A percentile compares a stretch with the other conserved stretches of the same genome.
Evolutionary conservation across 1,140 invertebrate species (phyloP).

Genomic region (Leptinotarsa defecta): DNA sequence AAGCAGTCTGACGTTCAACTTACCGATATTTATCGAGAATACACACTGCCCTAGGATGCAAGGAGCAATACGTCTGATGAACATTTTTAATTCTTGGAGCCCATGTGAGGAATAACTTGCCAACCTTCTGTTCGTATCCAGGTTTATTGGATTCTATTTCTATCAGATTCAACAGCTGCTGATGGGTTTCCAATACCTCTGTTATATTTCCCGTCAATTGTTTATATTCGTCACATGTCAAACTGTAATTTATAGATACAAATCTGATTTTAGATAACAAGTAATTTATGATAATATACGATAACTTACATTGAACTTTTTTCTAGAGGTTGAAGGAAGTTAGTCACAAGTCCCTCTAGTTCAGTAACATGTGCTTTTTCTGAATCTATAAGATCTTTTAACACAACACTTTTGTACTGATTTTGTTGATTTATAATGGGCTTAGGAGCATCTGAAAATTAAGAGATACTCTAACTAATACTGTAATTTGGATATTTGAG

Average conservation of each 20-base stretch:
- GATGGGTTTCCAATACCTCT: slow-evolving; percentile 83
- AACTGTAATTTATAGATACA: slow-evolving; percentile 62
- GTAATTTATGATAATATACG: slow-evolving; percentile 1
- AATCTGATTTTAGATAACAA: not conserved
- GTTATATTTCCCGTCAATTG: slow-evolving; percentile 86
- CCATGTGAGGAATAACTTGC: slow-evolving; percentile 86
- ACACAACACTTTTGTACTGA: slow-evolving; percentile 64
- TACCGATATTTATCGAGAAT: slow-evolving; percentile 90
- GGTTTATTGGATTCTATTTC: slow-evolving; percentile 74
- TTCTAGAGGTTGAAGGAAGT: slow-evolving; percentile 83
- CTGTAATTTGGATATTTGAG: too few relatives aligned
- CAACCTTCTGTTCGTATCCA: slow-evolving; percentile 81
- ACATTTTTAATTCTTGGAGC: slow-evolving; percentile 85
- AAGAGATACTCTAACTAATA: not conserved
- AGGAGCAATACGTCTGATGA: slow-evolving; percentile 84
- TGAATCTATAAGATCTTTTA: slow-evolving; percentile 91
- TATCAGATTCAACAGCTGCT: slow-evolving; percentile 75
- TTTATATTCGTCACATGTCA: slow-evolving; percentile 82
- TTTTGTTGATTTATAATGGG: slow-evolving; percentile 46
- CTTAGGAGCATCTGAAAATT: slow-evolving; percentile 43
- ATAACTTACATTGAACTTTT: slow-evolving; percentile 80
- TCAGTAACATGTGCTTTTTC: slow-evolving; percentile 88
- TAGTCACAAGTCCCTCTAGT: slow-evolving; percentile 80
- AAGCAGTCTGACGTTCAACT: slow-evolving; percentile 40
- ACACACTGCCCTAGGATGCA: slow-evolving; percentile 89